Base-by-base conservation (phyloP, 2,888 invertebrate species). In the Macaria liturata region DNA sequence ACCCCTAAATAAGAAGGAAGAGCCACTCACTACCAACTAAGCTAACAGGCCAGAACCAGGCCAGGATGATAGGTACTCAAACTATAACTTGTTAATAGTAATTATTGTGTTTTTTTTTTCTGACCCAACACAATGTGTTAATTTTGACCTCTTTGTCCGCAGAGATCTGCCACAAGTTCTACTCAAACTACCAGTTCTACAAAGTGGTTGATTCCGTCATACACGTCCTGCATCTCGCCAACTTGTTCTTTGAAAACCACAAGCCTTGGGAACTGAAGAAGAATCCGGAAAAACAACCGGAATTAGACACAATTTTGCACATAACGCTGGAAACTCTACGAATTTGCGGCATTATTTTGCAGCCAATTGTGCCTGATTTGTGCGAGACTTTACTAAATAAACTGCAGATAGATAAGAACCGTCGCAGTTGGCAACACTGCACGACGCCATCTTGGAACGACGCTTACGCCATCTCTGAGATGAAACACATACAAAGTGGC, bases 211-310 rank as follows among this genome's bases (percentile, higher is more conserved):
- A 98, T 78, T 90, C 93, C 0, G 94, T 97, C 0, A 95, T 98
- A 83, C 88, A 93, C 8, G 93, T 94, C 0, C 86, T 98, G 8
- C 96, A 96, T 74, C 87, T 94, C 34, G 95, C 97, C 20, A 99
- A 99, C 90, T 89, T 94, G 61, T 97, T 98, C 92, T 95, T 99
- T 73, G 96, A 98, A 75, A 90, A 94, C 3, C 93, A 95, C 69
- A 95, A 96, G 80, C 99, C 99, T 0, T 99, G 99, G 99, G 94
- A 95, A 67, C 91, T 99, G 59, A 94, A 92, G 54, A 96, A 96
- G 74, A 79, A 91, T 7, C 83, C 90, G 0, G 88, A 93, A 46
- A 80, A 90, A 31, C 91, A 93, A 49, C 88, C 93, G 46, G 92
- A 95, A 71, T 84, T 97, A 2, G 93, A 95, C 73, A 94, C 94